Percentiles rank a stretch among this genome's conserved stretches.
These are phyloP conservation scores for Galagoides demidoff DNA, from an alignment of 2,797 vertebrate species.

Conservation along the genomic window DNA sequence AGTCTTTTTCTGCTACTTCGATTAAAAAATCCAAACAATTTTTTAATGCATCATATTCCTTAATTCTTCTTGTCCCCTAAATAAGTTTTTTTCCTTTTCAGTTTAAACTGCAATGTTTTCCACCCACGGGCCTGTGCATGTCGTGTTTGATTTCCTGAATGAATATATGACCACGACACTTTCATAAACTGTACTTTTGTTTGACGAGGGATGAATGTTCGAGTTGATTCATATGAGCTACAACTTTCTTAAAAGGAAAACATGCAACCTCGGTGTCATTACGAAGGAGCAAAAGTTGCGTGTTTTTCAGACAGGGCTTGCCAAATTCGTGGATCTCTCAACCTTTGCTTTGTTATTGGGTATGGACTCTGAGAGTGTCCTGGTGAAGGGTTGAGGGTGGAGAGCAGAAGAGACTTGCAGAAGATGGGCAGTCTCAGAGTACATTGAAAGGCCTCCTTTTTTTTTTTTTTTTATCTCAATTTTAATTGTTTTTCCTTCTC, in stretches of 20 bases:
- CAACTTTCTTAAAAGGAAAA: conserved; percentile 80
- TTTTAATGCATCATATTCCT: neutral
- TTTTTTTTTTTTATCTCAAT: neutral
- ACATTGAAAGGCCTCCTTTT: neutral
- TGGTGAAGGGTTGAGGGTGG: rapidly evolving
- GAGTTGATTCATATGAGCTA: conserved; percentile 75
- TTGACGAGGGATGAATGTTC: conserved; percentile 78
- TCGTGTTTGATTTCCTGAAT: conserved; percentile 86
- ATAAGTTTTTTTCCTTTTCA: conserved; percentile 38
- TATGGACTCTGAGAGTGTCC: neutral
- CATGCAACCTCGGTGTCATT: neutral
- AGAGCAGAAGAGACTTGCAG: neutral
- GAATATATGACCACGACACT: conserved; percentile 82
- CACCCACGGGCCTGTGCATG: conserved; percentile 70
- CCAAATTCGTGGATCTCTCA: neutral
- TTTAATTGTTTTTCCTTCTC: neutral
- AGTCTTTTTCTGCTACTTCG: neutral
- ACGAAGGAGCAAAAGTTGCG: neutral
- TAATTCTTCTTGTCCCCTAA: neutral
- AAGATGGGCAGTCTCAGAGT: neutral
- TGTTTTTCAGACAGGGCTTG: neutral
- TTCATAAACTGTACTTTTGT: conserved; percentile 75
- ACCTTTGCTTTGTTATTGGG: neutral
- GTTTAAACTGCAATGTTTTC: conserved; percentile 46
- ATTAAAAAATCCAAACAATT: neutral